Percentiles rank a stretch among this genome's conserved stretches.
phyloP scores from a whole-genome alignment of 2,113 vertebrate species.

The Chloroceryle aenea region DNA sequence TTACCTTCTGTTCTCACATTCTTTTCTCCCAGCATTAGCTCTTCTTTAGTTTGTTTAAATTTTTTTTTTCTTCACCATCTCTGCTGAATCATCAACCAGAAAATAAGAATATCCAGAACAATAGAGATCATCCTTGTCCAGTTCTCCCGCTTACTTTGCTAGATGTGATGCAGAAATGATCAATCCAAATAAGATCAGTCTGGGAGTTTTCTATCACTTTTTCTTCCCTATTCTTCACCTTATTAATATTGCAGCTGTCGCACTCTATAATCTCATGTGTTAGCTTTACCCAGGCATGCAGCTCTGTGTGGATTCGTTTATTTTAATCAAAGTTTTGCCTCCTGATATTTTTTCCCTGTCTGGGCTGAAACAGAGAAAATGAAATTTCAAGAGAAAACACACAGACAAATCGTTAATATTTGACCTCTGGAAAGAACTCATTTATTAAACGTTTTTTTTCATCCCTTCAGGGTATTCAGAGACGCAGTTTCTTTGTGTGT shows the following conservation, averaged over 20 bases:
- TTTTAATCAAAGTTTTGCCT: constrained; percentile 60
- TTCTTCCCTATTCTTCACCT: neutral
- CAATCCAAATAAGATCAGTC: constrained; percentile 26
- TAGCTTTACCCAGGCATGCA: neutral
- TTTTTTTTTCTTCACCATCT: neutral
- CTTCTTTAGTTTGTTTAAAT: neutral
- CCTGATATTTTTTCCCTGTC: constrained; percentile 58
- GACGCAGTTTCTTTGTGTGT: constrained; percentile 24
- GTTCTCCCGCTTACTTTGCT: neutral
- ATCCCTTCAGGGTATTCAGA: constrained; percentile 8
- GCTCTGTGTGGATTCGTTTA: constrained; percentile 46
- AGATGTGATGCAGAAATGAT: neutral
- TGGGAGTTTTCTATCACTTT: constrained; percentile 1
- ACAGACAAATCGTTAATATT: constrained; percentile 65
- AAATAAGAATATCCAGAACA: neutral
- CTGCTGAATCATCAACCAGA: neutral
- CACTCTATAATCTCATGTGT: constrained; percentile 30
- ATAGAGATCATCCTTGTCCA: neutral
- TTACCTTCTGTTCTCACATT: neutral
- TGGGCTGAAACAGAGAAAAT: constrained; percentile 52
- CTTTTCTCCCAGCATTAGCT: neutral
- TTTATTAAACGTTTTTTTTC: constrained; percentile 57
- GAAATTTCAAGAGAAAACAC: constrained; percentile 51
- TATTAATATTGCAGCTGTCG: constrained; percentile 64
- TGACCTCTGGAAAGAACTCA: constrained; percentile 61